phyloP scores from a whole-genome alignment of 2,888 invertebrate genomes.

The Sphaeridia pumilis region DNA sequence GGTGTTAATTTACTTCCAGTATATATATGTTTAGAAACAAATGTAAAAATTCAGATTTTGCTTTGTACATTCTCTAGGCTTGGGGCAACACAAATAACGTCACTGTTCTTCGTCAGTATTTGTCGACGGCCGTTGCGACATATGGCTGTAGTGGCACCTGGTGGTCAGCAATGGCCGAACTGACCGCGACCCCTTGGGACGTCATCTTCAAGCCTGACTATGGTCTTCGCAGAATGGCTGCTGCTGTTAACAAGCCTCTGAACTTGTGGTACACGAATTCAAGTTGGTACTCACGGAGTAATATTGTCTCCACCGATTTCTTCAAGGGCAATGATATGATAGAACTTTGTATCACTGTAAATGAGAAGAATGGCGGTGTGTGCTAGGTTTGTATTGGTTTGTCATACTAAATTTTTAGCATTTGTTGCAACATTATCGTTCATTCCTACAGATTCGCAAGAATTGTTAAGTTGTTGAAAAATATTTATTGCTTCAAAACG shows the following conservation, averaged over 20 bases:
- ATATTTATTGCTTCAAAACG: too few species aligned
- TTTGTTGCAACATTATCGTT: too few species aligned
- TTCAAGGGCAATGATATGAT: conserved; percentile 33
- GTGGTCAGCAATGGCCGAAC: conserved; percentile 46
- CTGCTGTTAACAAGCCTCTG: conserved; percentile 36
- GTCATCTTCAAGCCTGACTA: conserved; percentile 41
- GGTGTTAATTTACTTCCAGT: too few species aligned
- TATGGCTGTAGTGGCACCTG: conserved; percentile 32
- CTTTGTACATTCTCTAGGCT: too few species aligned
- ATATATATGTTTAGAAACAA: too few species aligned
- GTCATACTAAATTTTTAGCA: too few species aligned
- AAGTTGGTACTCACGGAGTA: conserved; percentile 27
- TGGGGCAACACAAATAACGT: conserved; percentile 49
- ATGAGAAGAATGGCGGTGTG: too few species aligned
- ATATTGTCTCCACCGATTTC: conserved; percentile 33
- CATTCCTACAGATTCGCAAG: too few species aligned
- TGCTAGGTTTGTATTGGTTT: too few species aligned
- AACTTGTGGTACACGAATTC: conserved; percentile 33
- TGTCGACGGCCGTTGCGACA: conserved; percentile 29
- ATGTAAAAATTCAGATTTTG: too few species aligned
- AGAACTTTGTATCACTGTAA: conserved; percentile 32
- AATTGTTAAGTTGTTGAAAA: too few species aligned
- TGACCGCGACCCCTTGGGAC: conserved; percentile 44
- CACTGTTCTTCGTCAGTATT: conserved; percentile 35
- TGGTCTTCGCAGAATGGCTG: conserved; percentile 42